A percentile compares a stretch with the other conserved stretches of the same genome.
These are phyloP conservation scores for Itoplectis maculator DNA, from an alignment of 2,888 invertebrate species.

Conservation along the genomic window DNA sequence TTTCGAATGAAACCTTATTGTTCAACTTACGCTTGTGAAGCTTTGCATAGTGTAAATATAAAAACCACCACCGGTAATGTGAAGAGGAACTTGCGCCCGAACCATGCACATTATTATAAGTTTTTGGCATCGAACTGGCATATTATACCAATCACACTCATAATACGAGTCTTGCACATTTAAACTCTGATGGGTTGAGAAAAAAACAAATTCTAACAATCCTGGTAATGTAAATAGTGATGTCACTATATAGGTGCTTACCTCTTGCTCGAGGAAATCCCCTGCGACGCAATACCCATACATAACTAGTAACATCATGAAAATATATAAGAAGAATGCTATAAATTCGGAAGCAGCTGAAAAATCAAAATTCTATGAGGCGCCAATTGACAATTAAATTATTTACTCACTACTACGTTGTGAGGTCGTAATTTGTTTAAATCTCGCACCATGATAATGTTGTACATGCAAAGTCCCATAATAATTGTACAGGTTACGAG, in stretches of 20 bases:
- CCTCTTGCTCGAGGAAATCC: slow-evolving; percentile 35
- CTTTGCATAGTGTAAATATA: slow-evolving; percentile 55
- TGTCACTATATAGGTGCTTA: slow-evolving; percentile 11
- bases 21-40: slow-evolving; percentile 42
- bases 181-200: slow-evolving; percentile 42
- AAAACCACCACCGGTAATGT: slow-evolving; percentile 63
- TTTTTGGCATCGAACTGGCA: slow-evolving; percentile 44
- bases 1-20: neutral
- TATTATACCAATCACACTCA: slow-evolving; percentile 55
- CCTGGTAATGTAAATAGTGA: too few species aligned
- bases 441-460: slow-evolving; percentile 46
- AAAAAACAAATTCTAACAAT: neutral
- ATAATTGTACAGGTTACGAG: slow-evolving; percentile 58
- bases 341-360: neutral
- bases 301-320: neutral
- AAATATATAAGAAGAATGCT: neutral
- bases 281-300: slow-evolving; percentile 33
- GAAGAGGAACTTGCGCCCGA: slow-evolving; percentile 47
- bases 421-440: neutral
- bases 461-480: slow-evolving; percentile 60
- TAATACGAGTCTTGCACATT: slow-evolving; percentile 56
- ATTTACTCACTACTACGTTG: neutral
- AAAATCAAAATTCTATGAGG: neutral
- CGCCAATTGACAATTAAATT: neutral
- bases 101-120: slow-evolving; percentile 63